Evolutionary conservation across 1,140 invertebrate genomes (phyloP).

Genomic region (Danaus melanippus): DNA sequence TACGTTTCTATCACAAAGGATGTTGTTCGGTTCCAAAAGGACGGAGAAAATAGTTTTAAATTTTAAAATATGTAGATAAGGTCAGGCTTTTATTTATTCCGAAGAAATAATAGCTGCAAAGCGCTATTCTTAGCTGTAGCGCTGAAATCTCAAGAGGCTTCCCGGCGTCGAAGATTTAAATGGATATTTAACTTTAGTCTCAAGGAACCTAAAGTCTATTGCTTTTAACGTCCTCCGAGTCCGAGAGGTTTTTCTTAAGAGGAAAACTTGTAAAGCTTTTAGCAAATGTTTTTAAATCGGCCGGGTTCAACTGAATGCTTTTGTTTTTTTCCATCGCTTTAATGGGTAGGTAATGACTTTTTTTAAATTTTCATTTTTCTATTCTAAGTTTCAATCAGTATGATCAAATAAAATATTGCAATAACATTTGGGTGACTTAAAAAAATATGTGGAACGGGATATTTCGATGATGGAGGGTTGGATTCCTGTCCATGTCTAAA

Average conservation of each 20-base stretch:
- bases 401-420: no score
- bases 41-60: no score
- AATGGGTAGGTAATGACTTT: no score
- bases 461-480: conserved; percentile 8
- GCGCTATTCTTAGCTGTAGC: conserved; percentile 52
- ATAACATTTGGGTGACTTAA: conserved; percentile 14
- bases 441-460: conserved; percentile 32
- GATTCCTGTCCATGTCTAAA: no score
- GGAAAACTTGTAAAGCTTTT: conserved; percentile 56
- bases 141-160: conserved; percentile 41
- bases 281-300: conserved; percentile 62
- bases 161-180: conserved; percentile 36
- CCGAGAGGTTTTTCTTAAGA: conserved; percentile 41
- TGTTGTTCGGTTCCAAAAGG: no score
- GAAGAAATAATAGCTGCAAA: conserved; percentile 15
- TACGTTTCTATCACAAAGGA: no score
- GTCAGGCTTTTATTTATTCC: not conserved
- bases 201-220: conserved; percentile 66
- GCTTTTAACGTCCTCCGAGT: conserved; percentile 49
- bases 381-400: no score
- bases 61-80: no score
- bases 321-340: no score
- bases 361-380: no score
- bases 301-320: conserved; percentile 18
- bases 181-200: conserved; percentile 70